Evolutionary conservation across 2,888 invertebrate species (phyloP).

Genomic region (Noctua fimbriata): DNA sequence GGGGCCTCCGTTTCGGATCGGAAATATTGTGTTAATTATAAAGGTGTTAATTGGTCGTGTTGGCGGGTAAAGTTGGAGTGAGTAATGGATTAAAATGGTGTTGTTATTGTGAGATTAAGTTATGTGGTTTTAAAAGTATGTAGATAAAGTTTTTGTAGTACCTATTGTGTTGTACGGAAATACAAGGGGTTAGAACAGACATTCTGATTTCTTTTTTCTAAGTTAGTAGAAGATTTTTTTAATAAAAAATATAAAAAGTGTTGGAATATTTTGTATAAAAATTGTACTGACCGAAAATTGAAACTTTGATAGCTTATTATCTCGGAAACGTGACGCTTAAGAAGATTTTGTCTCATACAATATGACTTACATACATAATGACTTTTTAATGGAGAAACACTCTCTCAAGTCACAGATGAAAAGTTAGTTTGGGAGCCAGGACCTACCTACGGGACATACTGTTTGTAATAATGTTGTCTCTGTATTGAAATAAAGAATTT

Average conservation of each 20-base stretch:
- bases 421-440: too few relatives aligned
- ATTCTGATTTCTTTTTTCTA: too few relatives aligned
- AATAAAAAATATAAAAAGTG: neutral
- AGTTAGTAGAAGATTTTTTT: too few relatives aligned
- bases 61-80: neutral
- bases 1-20: constrained; percentile 47
- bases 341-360: neutral
- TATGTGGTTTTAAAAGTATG: neutral
- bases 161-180: too few relatives aligned
- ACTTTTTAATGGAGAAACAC: too few relatives aligned
- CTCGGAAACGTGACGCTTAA: neutral
- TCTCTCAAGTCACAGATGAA: too few relatives aligned
- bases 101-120: constrained; percentile 13
- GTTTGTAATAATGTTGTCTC: too few relatives aligned
- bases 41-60: constrained; percentile 41
- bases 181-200: neutral
- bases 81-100: constrained; percentile 32
- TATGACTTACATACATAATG: too few relatives aligned
- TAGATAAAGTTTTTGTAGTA: neutral
- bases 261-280: neutral
- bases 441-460: too few relatives aligned
- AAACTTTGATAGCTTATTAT: neutral
- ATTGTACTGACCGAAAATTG: neutral
- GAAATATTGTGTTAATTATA: constrained; percentile 43
- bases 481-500: too few relatives aligned